Evolutionary conservation across 2,888 invertebrate genomes (phyloP).

Genomic region (Linyphia triangularis): DNA sequence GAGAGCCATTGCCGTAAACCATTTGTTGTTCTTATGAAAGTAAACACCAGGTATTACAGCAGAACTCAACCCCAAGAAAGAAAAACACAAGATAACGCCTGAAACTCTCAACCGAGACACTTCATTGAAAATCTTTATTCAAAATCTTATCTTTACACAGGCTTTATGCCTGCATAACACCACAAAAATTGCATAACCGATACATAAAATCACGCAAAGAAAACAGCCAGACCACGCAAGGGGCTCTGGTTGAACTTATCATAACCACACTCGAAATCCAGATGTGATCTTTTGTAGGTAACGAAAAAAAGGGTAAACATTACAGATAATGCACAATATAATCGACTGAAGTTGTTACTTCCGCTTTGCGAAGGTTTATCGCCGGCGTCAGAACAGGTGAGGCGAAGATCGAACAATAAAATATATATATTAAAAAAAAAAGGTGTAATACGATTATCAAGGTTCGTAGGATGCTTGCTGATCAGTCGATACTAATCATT

Average conservation of each 20-base stretch:
- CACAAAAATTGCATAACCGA: not conserved
- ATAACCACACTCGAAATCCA: not conserved
- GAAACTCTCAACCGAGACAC: not conserved
- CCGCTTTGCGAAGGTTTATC: slow-evolving; percentile 33
- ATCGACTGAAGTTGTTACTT: slow-evolving; percentile 39
- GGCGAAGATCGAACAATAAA: not conserved
- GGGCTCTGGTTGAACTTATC: not conserved
- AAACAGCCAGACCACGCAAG: not conserved
- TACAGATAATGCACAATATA: slow-evolving; percentile 12
- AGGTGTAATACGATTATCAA: not conserved
- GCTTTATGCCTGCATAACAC: not conserved
- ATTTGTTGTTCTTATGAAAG: not conserved
- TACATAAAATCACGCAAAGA: not conserved
- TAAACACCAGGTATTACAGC: not conserved
- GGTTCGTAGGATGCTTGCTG: not conserved
- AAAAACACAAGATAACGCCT: not conserved
- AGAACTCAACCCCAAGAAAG: not conserved
- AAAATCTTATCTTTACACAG: not conserved
- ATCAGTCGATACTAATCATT: not conserved
- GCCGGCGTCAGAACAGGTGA: slow-evolving; percentile 15
- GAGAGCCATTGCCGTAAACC: too few relatives aligned
- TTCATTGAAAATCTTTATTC: too few relatives aligned
- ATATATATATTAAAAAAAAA: not conserved
- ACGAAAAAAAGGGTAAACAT: slow-evolving; percentile 21
- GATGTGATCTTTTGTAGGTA: not conserved